A percentile compares a stretch with the other conserved stretches of the same genome.
phyloP scores from a whole-genome alignment of 2,888 invertebrate species.

The Adela reaumurella region DNA sequence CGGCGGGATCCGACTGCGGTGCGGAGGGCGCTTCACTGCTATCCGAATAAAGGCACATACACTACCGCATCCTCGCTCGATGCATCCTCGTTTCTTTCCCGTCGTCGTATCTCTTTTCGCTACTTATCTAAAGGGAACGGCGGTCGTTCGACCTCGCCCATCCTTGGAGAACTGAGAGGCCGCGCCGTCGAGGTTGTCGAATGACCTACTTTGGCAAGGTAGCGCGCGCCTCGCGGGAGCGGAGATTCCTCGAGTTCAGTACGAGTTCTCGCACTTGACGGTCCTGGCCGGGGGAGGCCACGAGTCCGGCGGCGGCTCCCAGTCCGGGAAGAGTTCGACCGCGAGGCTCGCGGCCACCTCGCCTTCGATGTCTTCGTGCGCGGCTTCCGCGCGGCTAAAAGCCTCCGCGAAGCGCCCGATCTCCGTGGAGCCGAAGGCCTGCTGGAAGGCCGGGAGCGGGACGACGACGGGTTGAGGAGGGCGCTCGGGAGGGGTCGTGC shows the following conservation, averaged over 20 bases:
- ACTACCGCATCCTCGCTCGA: neutral
- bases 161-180: no score
- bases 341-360: conserved; percentile 20
- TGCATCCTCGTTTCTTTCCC: neutral
- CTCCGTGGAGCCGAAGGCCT: conserved; percentile 83
- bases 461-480: conserved; percentile 43
- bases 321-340: conserved; percentile 40
- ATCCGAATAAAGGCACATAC: conserved; percentile 52
- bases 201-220: no score
- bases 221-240: no score
- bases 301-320: conserved; percentile 39
- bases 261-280: conserved; percentile 42
- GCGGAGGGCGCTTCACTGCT: conserved; percentile 16
- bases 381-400: conserved; percentile 59
- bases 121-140: no score
- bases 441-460: conserved; percentile 77
- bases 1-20: neutral
- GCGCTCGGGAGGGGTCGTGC: conserved; percentile 5
- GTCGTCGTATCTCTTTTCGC: no score
- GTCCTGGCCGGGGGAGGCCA: conserved; percentile 32
- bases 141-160: no score
- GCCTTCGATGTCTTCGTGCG: conserved; percentile 35
- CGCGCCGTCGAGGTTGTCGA: no score
- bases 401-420: conserved; percentile 79
- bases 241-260: neutral